Conservation (phyloP, 2,888 invertebrate species). For the Andrena fulva region DNA sequence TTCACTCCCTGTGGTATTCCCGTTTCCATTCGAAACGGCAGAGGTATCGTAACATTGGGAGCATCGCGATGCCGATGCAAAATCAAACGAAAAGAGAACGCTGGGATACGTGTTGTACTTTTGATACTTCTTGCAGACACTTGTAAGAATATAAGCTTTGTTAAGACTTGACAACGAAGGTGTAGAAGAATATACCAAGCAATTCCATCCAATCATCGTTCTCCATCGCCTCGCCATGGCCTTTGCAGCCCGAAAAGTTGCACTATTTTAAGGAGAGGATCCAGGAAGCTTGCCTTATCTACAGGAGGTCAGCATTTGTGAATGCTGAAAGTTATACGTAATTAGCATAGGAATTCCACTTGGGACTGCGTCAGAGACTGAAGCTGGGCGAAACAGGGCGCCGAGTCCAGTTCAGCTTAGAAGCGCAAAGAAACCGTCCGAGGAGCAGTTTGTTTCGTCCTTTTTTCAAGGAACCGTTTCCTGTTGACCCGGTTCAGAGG, state of each 20-base stretch:
- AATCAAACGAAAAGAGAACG: too few species aligned
- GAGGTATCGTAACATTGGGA: neutral
- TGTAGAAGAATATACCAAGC: too few species aligned
- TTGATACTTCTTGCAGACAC: too few species aligned
- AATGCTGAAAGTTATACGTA: neutral
- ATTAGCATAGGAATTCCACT: neutral
- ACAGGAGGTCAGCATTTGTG: neutral
- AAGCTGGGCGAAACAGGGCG: neutral
- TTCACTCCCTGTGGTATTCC: neutral
- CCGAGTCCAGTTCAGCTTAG: slow-evolving; percentile 2
- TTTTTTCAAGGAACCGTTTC: slow-evolving; percentile 25
- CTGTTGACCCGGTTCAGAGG: slow-evolving; percentile 48
- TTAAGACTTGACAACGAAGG: too few species aligned
- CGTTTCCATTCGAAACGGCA: neutral
- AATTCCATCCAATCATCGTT: too few species aligned
- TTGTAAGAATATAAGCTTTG: too few species aligned
- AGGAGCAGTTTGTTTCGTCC: slow-evolving; percentile 22
- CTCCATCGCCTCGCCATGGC: too few species aligned
- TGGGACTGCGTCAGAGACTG: neutral
- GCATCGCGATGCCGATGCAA: neutral
- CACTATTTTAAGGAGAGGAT: too few species aligned
- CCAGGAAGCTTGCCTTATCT: neutral
- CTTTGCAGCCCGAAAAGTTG: too few species aligned
- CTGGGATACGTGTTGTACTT: too few species aligned
- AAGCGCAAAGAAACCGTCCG: neutral